Percentiles rank a stretch among this genome's conserved stretches.
Evolutionary conservation across 2,797 vertebrate species (phyloP).

Genomic region (Sarcophilus harrisii): DNA sequence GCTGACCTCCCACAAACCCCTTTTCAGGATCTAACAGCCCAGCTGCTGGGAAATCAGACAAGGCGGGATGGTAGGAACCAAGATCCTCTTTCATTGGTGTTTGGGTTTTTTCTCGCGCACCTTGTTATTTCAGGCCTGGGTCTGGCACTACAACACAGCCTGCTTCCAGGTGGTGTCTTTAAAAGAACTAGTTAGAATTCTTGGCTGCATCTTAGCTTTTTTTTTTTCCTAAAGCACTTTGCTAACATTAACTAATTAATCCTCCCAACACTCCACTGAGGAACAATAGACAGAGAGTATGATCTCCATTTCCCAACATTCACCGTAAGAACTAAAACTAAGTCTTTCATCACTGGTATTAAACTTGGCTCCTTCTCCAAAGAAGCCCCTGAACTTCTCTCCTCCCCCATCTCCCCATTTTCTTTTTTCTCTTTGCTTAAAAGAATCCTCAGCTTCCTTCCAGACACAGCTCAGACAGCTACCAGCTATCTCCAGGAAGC

Average conservation of each 20-base stretch:
- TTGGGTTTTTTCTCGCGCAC: constrained; percentile 52
- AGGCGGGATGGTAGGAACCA: constrained; percentile 53
- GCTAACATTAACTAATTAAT: constrained; percentile 78
- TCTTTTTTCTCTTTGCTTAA: not conserved
- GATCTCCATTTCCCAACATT: constrained; percentile 53
- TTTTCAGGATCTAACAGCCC: constrained; percentile 49
- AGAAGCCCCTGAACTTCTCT: not conserved
- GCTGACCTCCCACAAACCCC: not conserved
- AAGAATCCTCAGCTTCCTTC: not conserved
- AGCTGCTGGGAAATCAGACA: constrained; percentile 42
- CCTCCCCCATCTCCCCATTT: not conserved
- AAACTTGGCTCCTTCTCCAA: constrained; percentile 21
- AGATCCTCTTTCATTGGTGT: constrained; percentile 1
- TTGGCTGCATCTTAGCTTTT: constrained; percentile 76
- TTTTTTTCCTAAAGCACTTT: constrained; percentile 79
- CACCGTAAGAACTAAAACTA: constrained; percentile 33
- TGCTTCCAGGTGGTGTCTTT: constrained; percentile 76
- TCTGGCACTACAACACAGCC: constrained; percentile 48
- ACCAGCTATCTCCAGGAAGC: not conserved
- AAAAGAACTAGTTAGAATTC: constrained; percentile 76
- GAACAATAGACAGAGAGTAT: constrained; percentile 43
- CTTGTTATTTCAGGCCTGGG: constrained; percentile 52
- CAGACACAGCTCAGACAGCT: not conserved
- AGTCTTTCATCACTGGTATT: constrained; percentile 26
- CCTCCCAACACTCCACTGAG: constrained; percentile 62